Base-by-base conservation (phyloP, 1,140 invertebrate genomes). In the Aphelenchoides avenae region DNA sequence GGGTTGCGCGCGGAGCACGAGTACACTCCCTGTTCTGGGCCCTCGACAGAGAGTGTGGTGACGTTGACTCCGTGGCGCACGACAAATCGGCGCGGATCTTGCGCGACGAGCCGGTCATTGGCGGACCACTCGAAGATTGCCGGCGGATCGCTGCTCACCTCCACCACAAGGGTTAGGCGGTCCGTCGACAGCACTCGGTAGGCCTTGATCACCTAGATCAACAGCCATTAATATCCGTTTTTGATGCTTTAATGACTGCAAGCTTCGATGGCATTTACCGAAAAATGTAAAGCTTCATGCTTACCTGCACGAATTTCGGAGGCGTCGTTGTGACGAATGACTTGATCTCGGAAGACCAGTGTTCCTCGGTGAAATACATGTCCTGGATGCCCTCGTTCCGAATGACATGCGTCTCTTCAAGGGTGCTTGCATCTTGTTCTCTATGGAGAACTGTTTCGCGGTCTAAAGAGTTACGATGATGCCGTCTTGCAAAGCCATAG, bases 161-260 rank as follows among this genome's bases (percentile, higher is more conserved):
- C 68, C 9, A 71, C 69, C 13, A 72, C 69, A 13, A 70, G 47
- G 15, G 70, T 70, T n/a, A 68, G 47, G 3, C 62, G 73, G 51
- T 70, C 68, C 6, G 68, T 41, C n/a, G 59, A 39, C 27, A 70
- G 46, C 18, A 70, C 61, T 15, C 68, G 64, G 44, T 70, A 70
- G 11, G 68, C 69, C 57, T 70, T 67, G 48, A 70, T 70, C 5
- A 70, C 69, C 67, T n/a, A n/a, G n/a, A n/a, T n/a, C n/a, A n/a
- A n/a, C n/a, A n/a, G n/a, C n/a, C n/a, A n/a, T n/a, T n/a, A n/a
- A n/a, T n/a, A n/a, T n/a, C n/a, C n/a, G n/a, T n/a, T n/a, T n/a
- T n/a, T n/a, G n/a, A n/a, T n/a, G n/a, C n/a, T n/a, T n/a, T n/a
- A n/a, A n/a, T n/a, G n/a, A n/a, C n/a, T 68, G 41, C 22, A 54